These are phyloP conservation scores for Cryptus armator DNA, from an alignment of 2,888 invertebrate genomes.

Conservation along the genomic window DNA sequence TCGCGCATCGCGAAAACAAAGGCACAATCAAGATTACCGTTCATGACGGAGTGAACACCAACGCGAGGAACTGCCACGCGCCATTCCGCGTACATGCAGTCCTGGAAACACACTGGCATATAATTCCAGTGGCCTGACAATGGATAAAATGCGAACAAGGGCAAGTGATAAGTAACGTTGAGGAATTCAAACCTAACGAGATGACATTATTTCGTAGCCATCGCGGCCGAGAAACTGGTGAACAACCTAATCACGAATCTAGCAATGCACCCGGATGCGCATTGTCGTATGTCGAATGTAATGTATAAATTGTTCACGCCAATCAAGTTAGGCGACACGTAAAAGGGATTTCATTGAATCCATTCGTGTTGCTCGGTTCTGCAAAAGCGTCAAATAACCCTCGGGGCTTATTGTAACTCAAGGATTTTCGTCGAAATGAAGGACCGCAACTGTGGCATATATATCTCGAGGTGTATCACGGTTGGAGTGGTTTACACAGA, in stretches of 20 bases:
- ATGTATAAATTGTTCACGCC: neutral
- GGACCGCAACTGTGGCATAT: slow-evolving; percentile 1
- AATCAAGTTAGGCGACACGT: neutral
- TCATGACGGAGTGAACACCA: slow-evolving; percentile 70
- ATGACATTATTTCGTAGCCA: neutral
- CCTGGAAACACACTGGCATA: neutral
- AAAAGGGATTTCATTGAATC: neutral
- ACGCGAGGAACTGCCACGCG: slow-evolving; percentile 19
- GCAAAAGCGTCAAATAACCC: neutral
- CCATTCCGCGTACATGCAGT: neutral
- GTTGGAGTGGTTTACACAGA: slow-evolving; percentile 25
- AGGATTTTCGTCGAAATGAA: neutral
- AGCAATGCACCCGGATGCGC: neutral
- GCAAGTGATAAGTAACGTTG: slow-evolving; percentile 8
- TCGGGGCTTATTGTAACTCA: neutral
- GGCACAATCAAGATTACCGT: slow-evolving; percentile 75
- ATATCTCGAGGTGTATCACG: slow-evolving; percentile 19
- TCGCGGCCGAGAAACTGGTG: neutral
- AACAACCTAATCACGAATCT: neutral
- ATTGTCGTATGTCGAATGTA: neutral
- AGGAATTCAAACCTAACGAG: neutral
- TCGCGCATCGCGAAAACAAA: slow-evolving; percentile 67
- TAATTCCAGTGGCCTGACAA: slow-evolving; percentile 16
- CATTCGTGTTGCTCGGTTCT: neutral
- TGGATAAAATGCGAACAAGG: neutral